phyloP scores from a whole-genome alignment of 2,888 invertebrate genomes.

The Lacanobia oleracea region DNA sequence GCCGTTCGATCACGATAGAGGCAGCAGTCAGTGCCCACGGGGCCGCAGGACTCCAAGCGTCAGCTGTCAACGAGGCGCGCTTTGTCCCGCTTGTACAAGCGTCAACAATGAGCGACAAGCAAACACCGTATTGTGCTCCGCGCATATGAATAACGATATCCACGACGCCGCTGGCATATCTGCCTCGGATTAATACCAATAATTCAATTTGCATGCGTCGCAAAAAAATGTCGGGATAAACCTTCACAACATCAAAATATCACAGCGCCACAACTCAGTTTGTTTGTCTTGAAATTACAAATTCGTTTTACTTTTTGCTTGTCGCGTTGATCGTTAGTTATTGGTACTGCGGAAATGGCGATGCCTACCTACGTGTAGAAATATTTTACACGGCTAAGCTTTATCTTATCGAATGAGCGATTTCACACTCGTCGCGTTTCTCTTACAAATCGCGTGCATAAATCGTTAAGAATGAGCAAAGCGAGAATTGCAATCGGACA shows the following conservation, averaged over 20 bases:
- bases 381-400: conserved; percentile 68
- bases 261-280: conserved; percentile 20
- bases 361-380: conserved; percentile 60
- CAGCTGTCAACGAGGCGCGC: conserved; percentile 84
- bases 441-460: conserved; percentile 83
- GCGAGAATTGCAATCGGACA: conserved; percentile 84
- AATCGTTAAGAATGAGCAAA: conserved; percentile 83
- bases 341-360: conserved; percentile 60
- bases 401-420: conserved; percentile 80
- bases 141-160: conserved; percentile 86
- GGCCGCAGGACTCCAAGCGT: conserved; percentile 62
- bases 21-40: conserved; percentile 47
- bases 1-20: conserved; percentile 14
- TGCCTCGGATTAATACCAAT: conserved; percentile 80
- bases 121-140: conserved; percentile 85
- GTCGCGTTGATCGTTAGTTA: conserved; percentile 34
- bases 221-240: conserved; percentile 65
- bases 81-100: conserved; percentile 82
- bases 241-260: conserved; percentile 24
- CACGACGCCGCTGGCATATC: conserved; percentile 79
- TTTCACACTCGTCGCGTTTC: conserved; percentile 81
- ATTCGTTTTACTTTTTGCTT: conserved; percentile 65
- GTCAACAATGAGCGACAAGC: conserved; percentile 86
- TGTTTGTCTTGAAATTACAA: conserved; percentile 65
- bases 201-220: conserved; percentile 84